Evolutionary conservation across 64 coral and sea anemone species (phyloP).

Genomic region (Dendrophyllia cribrosa): DNA sequence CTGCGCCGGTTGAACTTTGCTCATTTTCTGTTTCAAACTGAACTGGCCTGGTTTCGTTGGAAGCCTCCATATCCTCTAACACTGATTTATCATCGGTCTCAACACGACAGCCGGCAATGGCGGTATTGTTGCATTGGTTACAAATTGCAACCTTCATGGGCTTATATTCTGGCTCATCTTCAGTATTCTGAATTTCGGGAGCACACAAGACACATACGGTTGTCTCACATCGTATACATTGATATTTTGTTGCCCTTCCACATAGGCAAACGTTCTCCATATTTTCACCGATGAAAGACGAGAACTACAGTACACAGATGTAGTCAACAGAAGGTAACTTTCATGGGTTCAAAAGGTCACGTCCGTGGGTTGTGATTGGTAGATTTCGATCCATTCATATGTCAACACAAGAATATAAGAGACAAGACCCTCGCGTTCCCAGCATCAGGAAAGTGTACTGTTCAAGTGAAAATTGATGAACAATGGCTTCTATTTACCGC

Average conservation of each 20-base stretch:
- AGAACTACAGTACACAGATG: neutral
- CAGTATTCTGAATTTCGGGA: constrained; percentile 12
- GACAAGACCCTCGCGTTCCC: constrained; percentile 2
- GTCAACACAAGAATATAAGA: neutral
- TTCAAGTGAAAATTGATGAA: constrained; percentile 10
- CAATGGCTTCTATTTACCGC: constrained; percentile 12
- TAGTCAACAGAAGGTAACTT: constrained; percentile 2
- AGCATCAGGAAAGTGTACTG: neutral
- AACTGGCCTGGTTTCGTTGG: constrained; percentile 5
- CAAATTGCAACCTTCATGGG: constrained; percentile 15
- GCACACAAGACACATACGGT: constrained; percentile 1
- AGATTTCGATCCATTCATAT: constrained; percentile 10
- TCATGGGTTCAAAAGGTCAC: constrained; percentile 7
- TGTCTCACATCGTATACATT: constrained; percentile 14
- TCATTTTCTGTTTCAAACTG: constrained; percentile 10
- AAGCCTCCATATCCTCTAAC: constrained; percentile 17
- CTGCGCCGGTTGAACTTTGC: constrained; percentile 3
- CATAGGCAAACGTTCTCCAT: constrained; percentile 9
- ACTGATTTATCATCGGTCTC: constrained; percentile 3
- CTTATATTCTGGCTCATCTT: constrained; percentile 16
- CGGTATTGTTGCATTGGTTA: constrained; percentile 17
- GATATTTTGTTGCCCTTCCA: constrained; percentile 17
- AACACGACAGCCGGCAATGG: constrained; percentile 11
- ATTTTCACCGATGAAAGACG: constrained; percentile 4
- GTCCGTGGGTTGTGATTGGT: constrained; percentile 7